Evolutionary conservation across 2,797 vertebrate genomes (phyloP), one percentile per base, ranked within the genome.

Genomic region (Odontamblyopus rebecca): DNA sequence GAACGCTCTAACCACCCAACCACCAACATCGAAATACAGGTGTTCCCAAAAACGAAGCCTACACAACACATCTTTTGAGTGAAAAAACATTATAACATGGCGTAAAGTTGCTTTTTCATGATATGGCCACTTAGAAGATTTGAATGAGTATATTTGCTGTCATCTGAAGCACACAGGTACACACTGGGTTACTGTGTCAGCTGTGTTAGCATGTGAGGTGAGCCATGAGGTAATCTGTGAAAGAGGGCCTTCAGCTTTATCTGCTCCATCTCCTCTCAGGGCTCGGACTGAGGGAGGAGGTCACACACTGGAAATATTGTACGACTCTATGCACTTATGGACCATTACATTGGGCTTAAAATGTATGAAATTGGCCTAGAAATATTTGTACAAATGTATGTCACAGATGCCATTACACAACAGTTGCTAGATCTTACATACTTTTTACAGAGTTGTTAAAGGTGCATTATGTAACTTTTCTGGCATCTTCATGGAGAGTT

Each of bases 191-290:
- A 66, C 54, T 38, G 12, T 74, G 63, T 62, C 32, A 0, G 19
- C 73, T 83, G 51, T 67, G 69, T 68, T 48, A 76, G 60, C 69
- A 54, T 84, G 83, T 71, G 29, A 60, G 27, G 12, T 60, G 57
- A 30, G 13, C 4, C 69, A 72, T 74, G 74, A 79, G 66, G 70
- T 78, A 57, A 82, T 82, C 61, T 65, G 38, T 92, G 86, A 93
- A 92, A 92, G 78, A 90, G 80, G 85, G 86, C 91, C 90, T 92
- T 92, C 82, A 90, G 30, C 77, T 77, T 92, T 92, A 93, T 94
- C 91, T 90, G 74, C 30, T 56, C 77, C 84, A 90, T 92, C 90
- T 83, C 73, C 29, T 78, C 65, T 9, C 73, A 32, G 35, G 16
- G 71, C 76, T 64, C n/a, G n/a, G 41, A 15, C 71, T 19, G 26